Base-by-base conservation (phyloP, 2,797 vertebrate species). In the Urocyon cinereoargenteus region DNA sequence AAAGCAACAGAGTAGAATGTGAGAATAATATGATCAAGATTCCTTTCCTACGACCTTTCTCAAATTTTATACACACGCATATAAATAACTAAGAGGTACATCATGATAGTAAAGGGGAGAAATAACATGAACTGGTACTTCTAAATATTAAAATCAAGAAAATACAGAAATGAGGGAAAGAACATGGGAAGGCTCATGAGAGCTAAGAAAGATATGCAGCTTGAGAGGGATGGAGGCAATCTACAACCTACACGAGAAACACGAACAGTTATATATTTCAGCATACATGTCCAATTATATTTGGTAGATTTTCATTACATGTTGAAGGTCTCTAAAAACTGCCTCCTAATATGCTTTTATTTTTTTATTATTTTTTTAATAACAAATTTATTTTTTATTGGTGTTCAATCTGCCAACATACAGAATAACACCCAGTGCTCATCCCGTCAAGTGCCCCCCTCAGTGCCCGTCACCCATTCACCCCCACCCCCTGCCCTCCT, bases 61-160 rank as follows among this genome's bases (percentile, higher is more conserved):
- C 26, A 84, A 88, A 86, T 24, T 68, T 51, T 49, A n/a, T 34
- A 28, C 40, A 89, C 13, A 36, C 14, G 61, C 22, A 84, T 26
- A 73, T 55, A 72, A n/a, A 82, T 31, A 85, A 36, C 19, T 34
- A 93, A 88, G 13, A 75, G 15, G 40, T 68, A 75, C 19, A 49
- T 6, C 31, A 34, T 68, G 40, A 34, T 28, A 61, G 34, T 26
- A 62, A 90, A 82, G 31, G 75, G 34, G 13, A 61, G 14, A 53
- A 36, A 22, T 31, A 36, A 21, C 8, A 40, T 7, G 14, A 49
- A 87, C 12, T 21, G 10, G 14, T 86, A 10, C 6, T 82, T 94
- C 81, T 90, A 51, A 90, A 86, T 68, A n/a, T 59, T 75, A 91
- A 94, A 87, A 22, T 51, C 62, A 49, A 45, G 34, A 66, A 82